Base-by-base conservation (phyloP, 2,113 vertebrate species). In the Semnornis frantzii region DNA sequence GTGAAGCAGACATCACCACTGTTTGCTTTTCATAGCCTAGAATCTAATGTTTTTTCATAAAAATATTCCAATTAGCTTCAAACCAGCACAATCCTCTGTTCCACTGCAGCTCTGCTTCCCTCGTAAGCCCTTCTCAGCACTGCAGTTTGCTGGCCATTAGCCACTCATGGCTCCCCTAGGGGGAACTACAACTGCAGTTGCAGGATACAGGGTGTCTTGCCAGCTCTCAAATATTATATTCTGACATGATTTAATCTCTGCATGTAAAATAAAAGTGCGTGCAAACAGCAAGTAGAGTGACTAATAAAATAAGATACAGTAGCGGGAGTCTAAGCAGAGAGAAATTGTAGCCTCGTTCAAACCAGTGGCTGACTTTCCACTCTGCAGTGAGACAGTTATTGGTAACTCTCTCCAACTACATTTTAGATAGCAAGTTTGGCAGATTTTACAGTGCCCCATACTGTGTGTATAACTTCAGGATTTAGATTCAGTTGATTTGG, bases 171-270 rank as follows among this genome's bases (percentile, higher is more conserved):
- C 79, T 71, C 89, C 89, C 89, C 84, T 64, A 69, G 1, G 13
- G 94, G 46, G 75, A 87, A 23, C 82, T 85, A 73, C 57, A 91
- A 85, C 82, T 77, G 52, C 59, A 90, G 76, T 90, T 87, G 92
- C 76, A 92, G 76, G 82, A 84, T 2, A 3, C 9, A 28, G 21
- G 7, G 7, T 34, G 30, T 54, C 72, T 80, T 85, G 82, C 85
- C 89, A 89, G 75, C 50, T 89, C 65, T 83, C 89, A 94, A 95
- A 94, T 89, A 75, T 37, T 89, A 94, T 93, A 91, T 81, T 91
- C 78, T 81, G 82, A 75, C 44, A 88, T 92, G 50, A 75, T 75
- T 72, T 33, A 77, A 65, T 27, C 25, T 77, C 34, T 75, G 46
- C 48, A 55, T 39, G 72, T 71, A 91, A 95, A 96, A 91, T 33